Base-by-base conservation (phyloP, 2,888 invertebrate genomes). In the Stenchaetothrips biformis region DNA sequence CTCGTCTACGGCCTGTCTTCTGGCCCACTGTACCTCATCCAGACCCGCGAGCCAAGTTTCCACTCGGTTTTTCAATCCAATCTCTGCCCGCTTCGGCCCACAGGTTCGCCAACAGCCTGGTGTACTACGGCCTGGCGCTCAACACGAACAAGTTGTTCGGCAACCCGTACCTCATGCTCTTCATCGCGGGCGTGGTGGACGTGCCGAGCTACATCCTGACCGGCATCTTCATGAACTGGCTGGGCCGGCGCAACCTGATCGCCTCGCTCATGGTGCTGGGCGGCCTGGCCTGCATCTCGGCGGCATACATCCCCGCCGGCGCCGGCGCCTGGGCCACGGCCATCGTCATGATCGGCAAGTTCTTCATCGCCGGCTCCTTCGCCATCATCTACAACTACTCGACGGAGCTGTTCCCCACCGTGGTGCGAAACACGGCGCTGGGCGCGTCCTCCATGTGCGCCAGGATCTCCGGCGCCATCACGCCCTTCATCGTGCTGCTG, bases 71-170 rank as follows among this genome's bases (percentile, higher is more conserved):
- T 67, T 37, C 37, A 4, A 37, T 37, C 37, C 4, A 4, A 37
- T 37, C 4, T 37, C 37, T 37, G n/a, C n/a, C n/a, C 53, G 62
- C 62, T 47, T 21, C 62, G 21, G 59, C 77, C 53, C 21, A 37
- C 78, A 85, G 85, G 85, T 84, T 85, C 79, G 84, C 85, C 21
- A 85, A 84, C 80, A 84, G 85, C 25, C 83, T 86, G 81, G 85
- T 85, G 21, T 86, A 86, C 82, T 86, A 86, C 81, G 86, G 86
- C 0, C 82, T 86, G 7, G 85, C 86, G 9, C 82, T 86, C 77
- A 86, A 86, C 81, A 85, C 85, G 11, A 85, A 84, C 21, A 84
- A 83, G 27, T 82, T 86, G 47, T 82, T 83, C 25, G 86, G 86
- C 49, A 85, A 86, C 82, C 85, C 86, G 2, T 86, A 84, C 81